Evolutionary conservation across 1,140 invertebrate genomes (phyloP).

Genomic region (Papilio aristodemus): DNA sequence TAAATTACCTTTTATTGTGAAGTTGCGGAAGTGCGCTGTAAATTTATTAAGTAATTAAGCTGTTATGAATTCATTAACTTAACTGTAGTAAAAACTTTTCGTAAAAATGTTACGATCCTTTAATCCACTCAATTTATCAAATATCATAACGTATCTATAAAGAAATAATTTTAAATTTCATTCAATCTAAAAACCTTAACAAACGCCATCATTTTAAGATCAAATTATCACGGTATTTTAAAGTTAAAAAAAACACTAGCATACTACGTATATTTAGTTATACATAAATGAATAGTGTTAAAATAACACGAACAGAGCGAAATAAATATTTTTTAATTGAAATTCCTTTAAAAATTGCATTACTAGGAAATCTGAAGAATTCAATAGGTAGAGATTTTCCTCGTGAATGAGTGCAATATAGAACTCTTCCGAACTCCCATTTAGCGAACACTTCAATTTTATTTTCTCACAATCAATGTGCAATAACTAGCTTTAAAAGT

Average conservation of each 20-base stretch:
- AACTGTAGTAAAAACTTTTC: background rate
- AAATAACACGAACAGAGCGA: background rate
- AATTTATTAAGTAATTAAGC: conserved; percentile 18
- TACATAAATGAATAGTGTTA: too few relatives aligned
- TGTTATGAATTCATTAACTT: conserved; percentile 17
- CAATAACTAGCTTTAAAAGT: background rate
- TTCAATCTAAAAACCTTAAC: too few relatives aligned
- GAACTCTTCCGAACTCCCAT: background rate
- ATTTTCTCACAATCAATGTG: conserved; percentile 1
- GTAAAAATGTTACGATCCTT: background rate
- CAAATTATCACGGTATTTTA: too few relatives aligned
- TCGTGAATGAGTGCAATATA: background rate
- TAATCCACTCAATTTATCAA: background rate
- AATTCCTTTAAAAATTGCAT: background rate
- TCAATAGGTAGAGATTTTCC: background rate
- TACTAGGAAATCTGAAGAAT: background rate
- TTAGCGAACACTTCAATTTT: conserved; percentile 5
- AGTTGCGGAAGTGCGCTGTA: conserved; percentile 2
- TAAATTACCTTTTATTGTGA: conserved; percentile 16
- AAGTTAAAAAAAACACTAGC: too few relatives aligned
- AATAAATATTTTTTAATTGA: conserved; percentile 2
- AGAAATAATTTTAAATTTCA: too few relatives aligned
- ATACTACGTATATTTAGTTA: too few relatives aligned
- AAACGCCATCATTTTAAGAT: too few relatives aligned
- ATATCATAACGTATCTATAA: background rate